These are phyloP conservation scores for Neolamprologus caudopunctatus DNA, from an alignment of 2,113 vertebrate genomes.

Conservation along the genomic window DNA sequence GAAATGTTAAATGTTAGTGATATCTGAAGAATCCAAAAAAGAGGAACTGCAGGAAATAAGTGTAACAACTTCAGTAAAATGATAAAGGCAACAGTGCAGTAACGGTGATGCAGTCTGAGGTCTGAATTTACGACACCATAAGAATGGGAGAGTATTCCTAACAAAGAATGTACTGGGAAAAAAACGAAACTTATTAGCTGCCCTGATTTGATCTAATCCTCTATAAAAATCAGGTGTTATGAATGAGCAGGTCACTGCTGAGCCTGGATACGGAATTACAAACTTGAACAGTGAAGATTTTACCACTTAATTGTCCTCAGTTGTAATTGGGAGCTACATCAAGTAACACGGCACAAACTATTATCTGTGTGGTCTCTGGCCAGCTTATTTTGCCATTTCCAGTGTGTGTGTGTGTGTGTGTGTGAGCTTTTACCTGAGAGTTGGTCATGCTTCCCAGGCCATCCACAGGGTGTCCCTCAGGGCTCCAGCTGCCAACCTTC, in stretches of 20 bases:
- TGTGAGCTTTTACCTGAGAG: conserved; percentile 77
- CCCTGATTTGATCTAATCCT: not conserved
- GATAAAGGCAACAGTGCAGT: not conserved
- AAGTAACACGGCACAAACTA: not conserved
- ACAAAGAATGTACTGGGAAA: not conserved
- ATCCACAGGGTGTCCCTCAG: conserved; percentile 78
- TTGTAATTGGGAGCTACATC: not conserved
- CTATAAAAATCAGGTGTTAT: not conserved
- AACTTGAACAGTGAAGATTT: not conserved
- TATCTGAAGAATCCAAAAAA: not conserved
- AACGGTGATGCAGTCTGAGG: not conserved
- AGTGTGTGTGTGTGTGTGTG: not conserved
- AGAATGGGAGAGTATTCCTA: not conserved
- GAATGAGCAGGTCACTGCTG: not conserved
- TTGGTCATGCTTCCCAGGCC: conserved; percentile 77
- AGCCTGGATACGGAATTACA: not conserved
- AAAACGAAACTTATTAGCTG: not conserved
- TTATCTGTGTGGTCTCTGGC: not conserved
- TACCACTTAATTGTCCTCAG: not conserved
- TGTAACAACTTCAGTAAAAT: not conserved
- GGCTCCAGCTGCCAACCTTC: conserved; percentile 88
- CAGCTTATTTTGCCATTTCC: not conserved
- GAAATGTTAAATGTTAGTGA: not conserved
- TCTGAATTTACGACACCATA: not conserved
- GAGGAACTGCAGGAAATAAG: not conserved